Conservation (phyloP, 2,113 vertebrate species). For the Chloroceryle aenea region DNA sequence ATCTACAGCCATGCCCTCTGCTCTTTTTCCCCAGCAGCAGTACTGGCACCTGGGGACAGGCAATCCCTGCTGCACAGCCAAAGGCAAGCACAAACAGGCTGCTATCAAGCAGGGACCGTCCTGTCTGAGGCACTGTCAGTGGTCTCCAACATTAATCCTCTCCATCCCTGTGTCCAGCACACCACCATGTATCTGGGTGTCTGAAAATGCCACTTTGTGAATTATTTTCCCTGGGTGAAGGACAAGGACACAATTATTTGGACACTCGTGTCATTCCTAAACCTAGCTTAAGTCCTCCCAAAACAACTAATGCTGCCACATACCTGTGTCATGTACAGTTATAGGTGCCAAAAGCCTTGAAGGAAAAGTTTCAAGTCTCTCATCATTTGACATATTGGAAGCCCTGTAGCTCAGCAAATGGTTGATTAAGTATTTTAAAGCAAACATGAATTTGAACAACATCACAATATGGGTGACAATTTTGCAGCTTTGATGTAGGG, state of each 20-base stretch:
- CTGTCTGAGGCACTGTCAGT: neutral
- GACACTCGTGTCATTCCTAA: neutral
- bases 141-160: neutral
- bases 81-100: neutral
- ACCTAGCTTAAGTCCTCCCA: neutral
- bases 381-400: neutral
- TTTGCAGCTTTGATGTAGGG: constrained; percentile 63
- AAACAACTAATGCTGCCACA: neutral
- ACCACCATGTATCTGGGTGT: neutral
- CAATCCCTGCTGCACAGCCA: neutral
- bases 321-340: accelerated
- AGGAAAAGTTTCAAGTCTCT: neutral
- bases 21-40: accelerated
- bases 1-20: neutral
- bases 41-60: accelerated
- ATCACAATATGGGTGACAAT: constrained; percentile 61
- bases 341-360: constrained; percentile 1
- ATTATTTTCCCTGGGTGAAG: neutral
- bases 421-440: constrained; percentile 70
- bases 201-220: neutral
- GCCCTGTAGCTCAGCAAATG: constrained; percentile 51
- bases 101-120: accelerated
- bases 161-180: neutral
- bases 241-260: neutral
- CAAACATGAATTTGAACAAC: constrained; percentile 70